These are phyloP conservation scores for Lophochroa leadbeateri DNA, from an alignment of 2,113 vertebrate species.

Conservation along the genomic window DNA sequence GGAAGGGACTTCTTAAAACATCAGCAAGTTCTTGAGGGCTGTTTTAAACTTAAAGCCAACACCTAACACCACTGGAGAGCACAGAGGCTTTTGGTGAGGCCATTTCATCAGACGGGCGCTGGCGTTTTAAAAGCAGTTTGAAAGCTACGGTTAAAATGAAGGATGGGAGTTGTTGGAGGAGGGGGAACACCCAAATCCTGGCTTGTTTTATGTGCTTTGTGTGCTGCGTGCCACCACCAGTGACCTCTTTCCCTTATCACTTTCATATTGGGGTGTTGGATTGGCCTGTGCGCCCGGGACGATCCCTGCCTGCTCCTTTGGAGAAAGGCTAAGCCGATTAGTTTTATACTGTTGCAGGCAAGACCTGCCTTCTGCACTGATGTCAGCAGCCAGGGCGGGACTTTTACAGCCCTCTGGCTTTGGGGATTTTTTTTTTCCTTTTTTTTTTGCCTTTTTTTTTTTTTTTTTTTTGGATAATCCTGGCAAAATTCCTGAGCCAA, in stretches of 20 bases:
- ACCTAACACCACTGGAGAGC: not conserved
- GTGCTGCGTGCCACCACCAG: not conserved
- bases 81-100: not conserved
- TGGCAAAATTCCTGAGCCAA: constrained; percentile 66
- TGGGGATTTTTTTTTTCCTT: constrained; percentile 7
- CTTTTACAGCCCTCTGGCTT: constrained; percentile 58
- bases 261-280: not conserved
- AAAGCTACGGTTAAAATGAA: not conserved
- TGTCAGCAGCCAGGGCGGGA: constrained; percentile 72
- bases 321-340: not conserved
- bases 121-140: not conserved
- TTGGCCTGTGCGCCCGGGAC: not conserved
- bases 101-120: fast-evolving
- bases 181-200: fast-evolving
- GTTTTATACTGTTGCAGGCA: constrained; percentile 19
- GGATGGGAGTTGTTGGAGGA: not conserved
- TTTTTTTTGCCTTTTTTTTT: not conserved
- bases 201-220: not conserved
- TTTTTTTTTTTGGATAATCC: constrained; percentile 24
- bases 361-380: constrained; percentile 68
- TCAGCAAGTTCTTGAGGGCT: not conserved
- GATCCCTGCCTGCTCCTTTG: not conserved
- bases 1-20: not conserved
- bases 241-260: not conserved
- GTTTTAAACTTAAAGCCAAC: not conserved